These are phyloP conservation scores for Festucalex cinctus DNA, from an alignment of 2,113 vertebrate species.

Conservation along the genomic window DNA sequence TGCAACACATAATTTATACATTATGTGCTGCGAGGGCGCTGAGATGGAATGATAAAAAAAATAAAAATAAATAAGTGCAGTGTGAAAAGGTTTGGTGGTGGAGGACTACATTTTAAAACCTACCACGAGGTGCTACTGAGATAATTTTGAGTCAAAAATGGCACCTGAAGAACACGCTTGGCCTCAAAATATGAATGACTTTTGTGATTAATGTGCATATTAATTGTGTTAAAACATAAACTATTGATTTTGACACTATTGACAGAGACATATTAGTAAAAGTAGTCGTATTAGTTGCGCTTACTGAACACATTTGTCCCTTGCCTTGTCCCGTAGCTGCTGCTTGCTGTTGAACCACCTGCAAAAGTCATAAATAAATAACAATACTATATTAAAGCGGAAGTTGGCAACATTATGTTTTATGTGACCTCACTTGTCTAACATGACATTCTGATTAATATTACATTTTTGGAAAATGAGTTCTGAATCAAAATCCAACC, in stretches of 20 bases:
- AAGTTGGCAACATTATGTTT: no score
- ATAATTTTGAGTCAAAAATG: neutral
- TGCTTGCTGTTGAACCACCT: slow-evolving; percentile 78
- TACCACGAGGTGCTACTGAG: neutral
- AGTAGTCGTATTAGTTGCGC: slow-evolving; percentile 65
- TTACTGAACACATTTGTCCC: slow-evolving; percentile 90
- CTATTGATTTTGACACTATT: slow-evolving; percentile 25
- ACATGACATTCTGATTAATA: no score
- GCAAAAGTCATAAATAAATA: slow-evolving; percentile 41
- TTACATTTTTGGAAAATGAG: no score
- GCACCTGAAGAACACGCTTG: neutral
- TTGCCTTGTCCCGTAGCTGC: slow-evolving; percentile 84
- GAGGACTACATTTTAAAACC: no score
- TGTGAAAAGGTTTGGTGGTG: no score
- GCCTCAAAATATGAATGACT: neutral
- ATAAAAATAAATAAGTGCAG: no score
- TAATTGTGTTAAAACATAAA: slow-evolving; percentile 26
- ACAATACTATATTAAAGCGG: neutral
- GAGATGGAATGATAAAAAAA: no score
- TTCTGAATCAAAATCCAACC: no score
- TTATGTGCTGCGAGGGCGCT: no score
- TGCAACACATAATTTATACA: no score
- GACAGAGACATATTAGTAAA: slow-evolving; percentile 50
- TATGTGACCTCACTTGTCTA: no score
- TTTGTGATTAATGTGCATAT: slow-evolving; percentile 23